Evolutionary conservation across 2,797 vertebrate genomes (phyloP), one percentile per base, ranked within the genome.

Genomic region (Urophycis tenuis): DNA sequence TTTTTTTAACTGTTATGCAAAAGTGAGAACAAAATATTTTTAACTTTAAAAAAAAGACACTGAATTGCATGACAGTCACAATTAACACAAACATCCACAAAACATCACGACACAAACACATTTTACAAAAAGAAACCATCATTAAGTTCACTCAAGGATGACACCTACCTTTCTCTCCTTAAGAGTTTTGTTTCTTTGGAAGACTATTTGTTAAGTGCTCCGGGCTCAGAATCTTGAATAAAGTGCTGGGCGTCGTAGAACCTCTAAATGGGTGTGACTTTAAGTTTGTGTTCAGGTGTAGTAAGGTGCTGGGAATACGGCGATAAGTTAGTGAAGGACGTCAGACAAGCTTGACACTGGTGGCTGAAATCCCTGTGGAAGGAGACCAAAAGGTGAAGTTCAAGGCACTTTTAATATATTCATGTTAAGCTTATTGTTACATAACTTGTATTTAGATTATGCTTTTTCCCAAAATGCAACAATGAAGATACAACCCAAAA

Each of bases 321-420:
- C 0, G 72, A 2, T 25, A 93, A 76, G 72, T 74, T 71, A 72
- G 74, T 74, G 5, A 25, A 30, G 1, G 11, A 75, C 1, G 36
- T 6, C 1, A 78, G 39, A 74, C 93, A 94, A 0, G 87, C 91
- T 45, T 83, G 86, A 36, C 93, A 94, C 6, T 74, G 34, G 71
- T 94, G 93, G 72, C 15, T 31, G 5, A 76, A 34, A 73, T 75
- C 19, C 30, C 91, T 92, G 73, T 41, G 11, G 22, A 80, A 76
- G 5, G 35, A 78, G 15, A 81, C 2, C 80, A 78, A 67, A 32
- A n/a, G n/a, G n/a, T n/a, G n/a, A n/a, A n/a, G n/a, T 67, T 67
- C 60, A 67, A 67, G 60, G 60, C 60, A 67, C 25, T 67, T 25
- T 10, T 64, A 39, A 7, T 34, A 41, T 3, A 41, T 12, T 39